Evolutionary conservation across 2,888 invertebrate genomes (phyloP), one percentile per base, ranked within the genome.

Genomic region (Pyrrhia umbra): DNA sequence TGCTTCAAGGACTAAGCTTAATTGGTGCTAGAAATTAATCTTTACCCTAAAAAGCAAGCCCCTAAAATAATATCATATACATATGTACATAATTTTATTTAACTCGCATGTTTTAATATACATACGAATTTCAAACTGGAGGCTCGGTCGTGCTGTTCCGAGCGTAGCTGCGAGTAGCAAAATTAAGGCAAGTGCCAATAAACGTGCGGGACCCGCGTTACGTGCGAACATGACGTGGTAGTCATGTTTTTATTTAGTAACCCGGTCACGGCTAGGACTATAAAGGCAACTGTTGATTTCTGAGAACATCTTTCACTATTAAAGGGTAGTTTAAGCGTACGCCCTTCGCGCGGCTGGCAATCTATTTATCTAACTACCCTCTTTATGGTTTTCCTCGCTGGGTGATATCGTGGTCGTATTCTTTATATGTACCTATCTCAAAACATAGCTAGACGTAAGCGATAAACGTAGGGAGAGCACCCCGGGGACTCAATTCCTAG

Each of bases 321-420:
- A 90, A 88, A 89, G 71, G 87, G 87, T 85, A 88, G 87, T 90
- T 90, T 88, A 83, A 86, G 87, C 87, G 84, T 68, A 78, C 82
- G 81, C 85, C 83, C 86, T 84, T 81, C 74, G 75, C 71, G 83
- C 84, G 82, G 79, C 83, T 83, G 84, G 87, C 88, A 82, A 91
- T 88, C 87, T 90, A 90, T 90, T 90, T 90, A 89, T 88, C 84
- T 89, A 90, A 90, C 88, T 89, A 86, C 89, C 85, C 83, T 83
- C 84, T 89, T 90, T 89, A 89, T 89, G 86, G 89, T 85, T 88
- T 89, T 85, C 80, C 75, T 79, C 84, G 80, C 81, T 79, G 80
- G 81, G 84, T 87, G 85, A 87, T 85, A 82, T 83, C 71, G 80
- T 77, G 71, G 71, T 63, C 68, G 65, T 80, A 80, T 80, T 82